These are phyloP conservation scores for Corythornis cristatus DNA, from an alignment of 2,113 vertebrate species.

Conservation along the genomic window DNA sequence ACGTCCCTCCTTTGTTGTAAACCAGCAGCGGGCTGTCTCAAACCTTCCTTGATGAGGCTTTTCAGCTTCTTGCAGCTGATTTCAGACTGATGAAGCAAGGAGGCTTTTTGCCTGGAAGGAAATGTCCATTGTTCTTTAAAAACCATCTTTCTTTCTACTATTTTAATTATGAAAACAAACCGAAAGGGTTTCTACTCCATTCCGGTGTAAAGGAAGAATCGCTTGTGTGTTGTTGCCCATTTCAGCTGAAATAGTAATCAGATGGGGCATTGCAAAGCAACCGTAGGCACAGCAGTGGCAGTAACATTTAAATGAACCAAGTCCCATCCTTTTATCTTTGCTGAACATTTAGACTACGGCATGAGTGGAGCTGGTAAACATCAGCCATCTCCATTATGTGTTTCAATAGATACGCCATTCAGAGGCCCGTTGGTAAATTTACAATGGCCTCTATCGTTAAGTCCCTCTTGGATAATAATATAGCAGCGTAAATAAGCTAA, in stretches of 20 bases:
- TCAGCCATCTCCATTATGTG: conserved; percentile 44
- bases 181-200: neutral
- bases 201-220: neutral
- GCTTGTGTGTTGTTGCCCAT: accelerated
- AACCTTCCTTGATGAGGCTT: neutral
- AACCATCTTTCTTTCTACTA: neutral
- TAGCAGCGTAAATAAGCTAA: conserved; percentile 67
- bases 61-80: neutral
- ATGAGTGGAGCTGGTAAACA: conserved; percentile 3
- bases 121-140: neutral
- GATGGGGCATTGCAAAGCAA: neutral
- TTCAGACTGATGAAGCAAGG: neutral
- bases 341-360: neutral
- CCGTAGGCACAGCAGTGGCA: neutral
- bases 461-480: conserved; percentile 67
- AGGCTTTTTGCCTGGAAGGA: neutral
- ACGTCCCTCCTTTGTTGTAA: neutral
- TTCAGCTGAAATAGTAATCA: neutral
- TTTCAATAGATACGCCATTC: conserved; percentile 58
- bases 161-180: neutral
- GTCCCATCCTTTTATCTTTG: neutral
- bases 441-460: conserved; percentile 57
- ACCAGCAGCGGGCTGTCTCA: neutral
- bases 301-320: neutral
- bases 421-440: conserved; percentile 67